Conservation (phyloP, 1,140 invertebrate genomes). For the Cheumatopsyche charites region DNA sequence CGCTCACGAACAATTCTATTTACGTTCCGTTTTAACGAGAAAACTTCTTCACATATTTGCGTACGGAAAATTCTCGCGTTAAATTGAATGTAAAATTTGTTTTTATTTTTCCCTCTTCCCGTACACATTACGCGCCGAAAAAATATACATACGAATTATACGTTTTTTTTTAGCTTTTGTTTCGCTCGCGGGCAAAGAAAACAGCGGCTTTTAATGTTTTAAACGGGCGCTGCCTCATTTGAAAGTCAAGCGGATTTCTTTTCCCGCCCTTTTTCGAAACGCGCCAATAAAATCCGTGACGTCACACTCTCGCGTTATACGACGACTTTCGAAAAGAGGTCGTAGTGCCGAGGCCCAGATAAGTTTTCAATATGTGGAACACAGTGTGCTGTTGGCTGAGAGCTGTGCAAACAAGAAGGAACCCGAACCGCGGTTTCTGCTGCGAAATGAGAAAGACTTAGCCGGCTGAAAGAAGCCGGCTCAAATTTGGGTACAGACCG, state of each 20-base stretch:
- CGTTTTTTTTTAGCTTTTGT: background rate
- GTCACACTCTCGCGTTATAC: no score
- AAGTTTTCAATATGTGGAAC: constrained; percentile 25
- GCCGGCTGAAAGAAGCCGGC: constrained; percentile 14
- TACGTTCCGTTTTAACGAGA: constrained; percentile 9
- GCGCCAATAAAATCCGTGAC: constrained; percentile 16
- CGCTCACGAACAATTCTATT: no score
- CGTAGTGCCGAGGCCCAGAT: background rate
- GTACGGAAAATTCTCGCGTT: constrained; percentile 4
- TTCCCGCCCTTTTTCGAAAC: background rate
- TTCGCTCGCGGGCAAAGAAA: constrained; percentile 8
- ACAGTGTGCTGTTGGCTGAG: constrained; percentile 18
- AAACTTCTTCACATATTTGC: constrained; percentile 12
- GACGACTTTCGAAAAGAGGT: no score
- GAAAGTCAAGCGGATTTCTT: constrained; percentile 14
- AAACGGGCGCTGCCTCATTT: constrained; percentile 20
- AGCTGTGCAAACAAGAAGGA: constrained; percentile 11
- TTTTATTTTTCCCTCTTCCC: background rate
- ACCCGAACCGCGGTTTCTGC: background rate
- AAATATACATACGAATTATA: background rate
- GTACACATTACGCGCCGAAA: background rate
- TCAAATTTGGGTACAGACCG: constrained; percentile 17
- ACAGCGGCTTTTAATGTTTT: constrained; percentile 25
- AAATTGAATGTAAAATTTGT: constrained; percentile 25
- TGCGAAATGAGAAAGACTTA: constrained; percentile 17